A percentile compares a stretch with the other conserved stretches of the same genome.
Evolutionary conservation across 1,140 invertebrate genomes (phyloP).

Genomic region (Diorhabda sublineata): DNA sequence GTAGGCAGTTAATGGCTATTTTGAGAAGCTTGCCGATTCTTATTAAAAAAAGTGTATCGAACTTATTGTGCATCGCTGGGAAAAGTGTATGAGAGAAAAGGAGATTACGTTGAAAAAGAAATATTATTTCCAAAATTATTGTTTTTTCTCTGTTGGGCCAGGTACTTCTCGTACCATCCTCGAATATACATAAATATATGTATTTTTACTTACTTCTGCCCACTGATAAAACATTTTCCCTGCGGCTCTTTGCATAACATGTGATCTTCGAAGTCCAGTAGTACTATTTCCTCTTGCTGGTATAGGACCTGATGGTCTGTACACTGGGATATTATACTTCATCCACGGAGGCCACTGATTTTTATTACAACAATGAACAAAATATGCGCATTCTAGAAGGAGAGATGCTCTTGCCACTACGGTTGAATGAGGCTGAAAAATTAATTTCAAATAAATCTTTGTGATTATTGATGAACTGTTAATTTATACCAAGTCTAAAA

Average conservation of each 20-base stretch:
- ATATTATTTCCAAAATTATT: no score
- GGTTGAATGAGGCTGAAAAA: conserved; percentile 83
- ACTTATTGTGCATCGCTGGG: no score
- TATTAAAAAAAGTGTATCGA: no score
- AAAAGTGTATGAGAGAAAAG: no score
- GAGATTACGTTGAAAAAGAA: no score
- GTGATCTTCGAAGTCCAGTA: conserved; percentile 64
- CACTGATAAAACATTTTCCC: conserved; percentile 97
- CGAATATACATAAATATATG: no score
- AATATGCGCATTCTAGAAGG: conserved; percentile 90
- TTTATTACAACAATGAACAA: conserved; percentile 96
- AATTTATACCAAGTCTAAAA: conserved; percentile 82
- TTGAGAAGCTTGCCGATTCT: no score
- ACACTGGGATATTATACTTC: conserved; percentile 79
- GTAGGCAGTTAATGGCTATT: no score
- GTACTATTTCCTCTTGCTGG: conserved; percentile 46
- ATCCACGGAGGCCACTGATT: conserved; percentile 97
- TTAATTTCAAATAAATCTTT: not conserved
- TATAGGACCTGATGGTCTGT: conserved; percentile 67
- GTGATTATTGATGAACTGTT: not conserved
- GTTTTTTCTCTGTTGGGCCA: no score
- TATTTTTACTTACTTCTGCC: conserved; percentile 71
- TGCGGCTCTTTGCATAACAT: conserved; percentile 83
- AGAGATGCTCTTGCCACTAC: conserved; percentile 86
- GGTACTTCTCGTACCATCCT: no score